Evolutionary conservation across 2,797 vertebrate genomes (phyloP).

Genomic region (Vultur gryphus): DNA sequence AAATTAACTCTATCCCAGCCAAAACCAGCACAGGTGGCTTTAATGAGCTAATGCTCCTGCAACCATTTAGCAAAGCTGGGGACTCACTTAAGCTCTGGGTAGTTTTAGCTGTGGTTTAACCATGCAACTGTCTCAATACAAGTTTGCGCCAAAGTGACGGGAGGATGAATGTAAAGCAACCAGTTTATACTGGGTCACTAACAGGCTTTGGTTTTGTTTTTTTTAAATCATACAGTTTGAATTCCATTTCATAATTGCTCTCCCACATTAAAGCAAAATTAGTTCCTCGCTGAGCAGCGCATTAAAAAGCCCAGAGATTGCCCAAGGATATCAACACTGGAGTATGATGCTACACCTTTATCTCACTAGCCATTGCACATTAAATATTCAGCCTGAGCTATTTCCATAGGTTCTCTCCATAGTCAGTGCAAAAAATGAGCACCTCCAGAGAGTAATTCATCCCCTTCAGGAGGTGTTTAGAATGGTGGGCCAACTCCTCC

Average conservation of each 20-base stretch:
- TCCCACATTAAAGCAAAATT: neutral
- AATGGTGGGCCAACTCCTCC: neutral
- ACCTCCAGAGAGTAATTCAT: neutral
- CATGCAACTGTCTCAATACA: neutral
- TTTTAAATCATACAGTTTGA: neutral
- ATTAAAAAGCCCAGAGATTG: neutral
- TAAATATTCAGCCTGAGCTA: neutral
- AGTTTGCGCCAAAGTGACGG: neutral
- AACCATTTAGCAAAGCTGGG: neutral
- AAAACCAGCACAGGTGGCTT: neutral
- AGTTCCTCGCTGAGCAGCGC: neutral
- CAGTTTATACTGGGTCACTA: neutral
- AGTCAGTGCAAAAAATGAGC: neutral
- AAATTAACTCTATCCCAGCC: neutral
- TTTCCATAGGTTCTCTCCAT: neutral
- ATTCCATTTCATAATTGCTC: neutral
- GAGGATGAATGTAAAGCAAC: neutral
- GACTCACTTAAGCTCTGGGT: neutral
- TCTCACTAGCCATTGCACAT: neutral
- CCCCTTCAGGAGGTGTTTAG: neutral
- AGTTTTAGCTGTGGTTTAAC: neutral
- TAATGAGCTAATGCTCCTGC: neutral
- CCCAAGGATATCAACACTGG: neutral
- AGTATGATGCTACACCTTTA: neutral
- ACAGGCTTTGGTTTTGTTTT: neutral